These are phyloP conservation scores for Heliopora coerulea DNA, from an alignment of 92 coral and sea anemone species.

Conservation along the genomic window DNA sequence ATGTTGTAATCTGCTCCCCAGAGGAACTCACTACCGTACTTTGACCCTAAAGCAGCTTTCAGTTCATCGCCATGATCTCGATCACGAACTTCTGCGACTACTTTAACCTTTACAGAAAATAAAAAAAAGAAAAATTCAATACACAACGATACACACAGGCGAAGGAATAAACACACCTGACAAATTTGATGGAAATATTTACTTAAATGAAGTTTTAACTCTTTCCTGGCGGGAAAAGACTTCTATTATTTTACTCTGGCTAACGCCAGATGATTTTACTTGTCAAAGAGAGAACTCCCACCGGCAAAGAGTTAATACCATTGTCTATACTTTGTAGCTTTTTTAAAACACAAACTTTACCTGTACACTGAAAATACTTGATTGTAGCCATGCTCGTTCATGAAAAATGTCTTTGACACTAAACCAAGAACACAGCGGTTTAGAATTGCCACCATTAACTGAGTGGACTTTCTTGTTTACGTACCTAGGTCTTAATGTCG, in stretches of 20 bases:
- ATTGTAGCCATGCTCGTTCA: slow-evolving; percentile 89
- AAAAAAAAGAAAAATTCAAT: background rate
- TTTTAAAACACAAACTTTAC: slow-evolving; percentile 30
- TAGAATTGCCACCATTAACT: background rate
- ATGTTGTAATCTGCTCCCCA: slow-evolving; percentile 63
- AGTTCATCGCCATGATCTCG: slow-evolving; percentile 67
- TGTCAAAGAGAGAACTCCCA: too few species aligned
- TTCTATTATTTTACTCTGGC: too few species aligned
- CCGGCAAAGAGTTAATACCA: too few species aligned
- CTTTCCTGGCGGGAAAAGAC: too few species aligned
- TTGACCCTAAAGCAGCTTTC: slow-evolving; percentile 56
- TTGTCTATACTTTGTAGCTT: too few species aligned
- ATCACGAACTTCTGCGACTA: slow-evolving; percentile 68
- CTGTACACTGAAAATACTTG: slow-evolving; percentile 92
- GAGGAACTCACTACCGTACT: slow-evolving; percentile 60
- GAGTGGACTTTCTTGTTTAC: too few species aligned
- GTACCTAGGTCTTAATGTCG: too few species aligned
- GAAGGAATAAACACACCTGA: too few species aligned
- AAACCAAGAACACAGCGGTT: background rate
- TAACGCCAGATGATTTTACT: too few species aligned
- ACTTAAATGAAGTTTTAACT: too few species aligned
- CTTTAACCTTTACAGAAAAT: slow-evolving; percentile 56
- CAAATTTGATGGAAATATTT: too few species aligned
- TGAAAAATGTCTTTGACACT: slow-evolving; percentile 92
- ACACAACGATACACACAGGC: background rate